Conservation (phyloP, 2,888 invertebrate species). For the Scaptomyza tumidula region DNA sequence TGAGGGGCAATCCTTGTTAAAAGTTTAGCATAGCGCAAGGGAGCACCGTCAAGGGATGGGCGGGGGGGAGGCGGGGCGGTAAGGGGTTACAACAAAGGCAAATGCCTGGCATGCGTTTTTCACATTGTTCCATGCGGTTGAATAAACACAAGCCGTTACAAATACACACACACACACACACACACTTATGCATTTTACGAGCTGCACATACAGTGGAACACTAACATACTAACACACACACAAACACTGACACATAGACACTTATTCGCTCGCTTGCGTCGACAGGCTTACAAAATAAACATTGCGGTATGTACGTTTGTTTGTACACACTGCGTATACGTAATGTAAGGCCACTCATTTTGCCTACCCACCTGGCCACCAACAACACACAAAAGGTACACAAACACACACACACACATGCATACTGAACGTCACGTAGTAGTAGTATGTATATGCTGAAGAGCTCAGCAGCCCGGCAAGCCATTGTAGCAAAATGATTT, state of each 20-base stretch:
- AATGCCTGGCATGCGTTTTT: slow-evolving; percentile 74
- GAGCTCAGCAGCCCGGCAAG: slow-evolving; percentile 52
- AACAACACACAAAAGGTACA: slow-evolving; percentile 41
- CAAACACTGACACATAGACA: slow-evolving; percentile 47
- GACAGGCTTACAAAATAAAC: slow-evolving; percentile 74
- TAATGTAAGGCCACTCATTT: slow-evolving; percentile 68
- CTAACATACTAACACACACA: slow-evolving; percentile 29
- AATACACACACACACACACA: slow-evolving; percentile 27
- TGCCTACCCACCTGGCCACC: slow-evolving; percentile 58
- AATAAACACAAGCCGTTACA: slow-evolving; percentile 70
- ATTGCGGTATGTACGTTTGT: slow-evolving; percentile 77
- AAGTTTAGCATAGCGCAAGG: slow-evolving; percentile 66
- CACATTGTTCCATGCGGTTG: slow-evolving; percentile 76
- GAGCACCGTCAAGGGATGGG: background rate
- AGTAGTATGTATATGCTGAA: slow-evolving; percentile 43
- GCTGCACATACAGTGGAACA: slow-evolving; percentile 31
- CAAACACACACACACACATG: slow-evolving; percentile 15
- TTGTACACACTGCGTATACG: slow-evolving; percentile 74
- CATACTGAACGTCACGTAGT: slow-evolving; percentile 35
- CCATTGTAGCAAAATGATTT: slow-evolving; percentile 58
- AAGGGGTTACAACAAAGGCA: slow-evolving; percentile 47
- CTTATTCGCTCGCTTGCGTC: slow-evolving; percentile 75
- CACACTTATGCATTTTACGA: slow-evolving; percentile 50
- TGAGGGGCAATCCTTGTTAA: slow-evolving; percentile 67
- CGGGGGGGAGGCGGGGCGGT: background rate